phyloP scores from a whole-genome alignment of 2,888 invertebrate species.

The Ochropleura plecta region DNA sequence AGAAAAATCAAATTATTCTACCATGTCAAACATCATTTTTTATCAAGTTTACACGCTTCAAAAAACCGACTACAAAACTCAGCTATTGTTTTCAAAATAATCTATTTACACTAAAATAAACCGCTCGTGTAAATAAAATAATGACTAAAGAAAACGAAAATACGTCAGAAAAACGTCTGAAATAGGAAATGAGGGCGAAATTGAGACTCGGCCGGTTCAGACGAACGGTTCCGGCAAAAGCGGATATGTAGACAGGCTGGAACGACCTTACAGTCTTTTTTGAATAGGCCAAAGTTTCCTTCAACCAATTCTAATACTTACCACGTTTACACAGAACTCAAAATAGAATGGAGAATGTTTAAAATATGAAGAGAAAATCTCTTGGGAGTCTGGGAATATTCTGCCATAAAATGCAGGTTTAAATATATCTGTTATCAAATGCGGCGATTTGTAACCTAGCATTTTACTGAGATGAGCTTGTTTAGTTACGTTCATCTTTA shows the following conservation, averaged over 20 bases:
- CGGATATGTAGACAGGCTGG: constrained; percentile 71
- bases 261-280: constrained; percentile 63
- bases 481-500: not conserved
- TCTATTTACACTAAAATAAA: constrained; percentile 62
- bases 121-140: constrained; percentile 47
- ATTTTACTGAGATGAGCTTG: constrained; percentile 9
- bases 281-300: constrained; percentile 43
- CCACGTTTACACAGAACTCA: constrained; percentile 19
- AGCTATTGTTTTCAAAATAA: constrained; percentile 60
- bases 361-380: constrained; percentile 36
- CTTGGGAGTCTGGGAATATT: constrained; percentile 38
- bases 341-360: constrained; percentile 13
- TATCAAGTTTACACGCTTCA: constrained; percentile 49
- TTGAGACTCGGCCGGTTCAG: constrained; percentile 69
- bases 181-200: constrained; percentile 73
- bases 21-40: constrained; percentile 36
- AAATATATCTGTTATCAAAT: constrained; percentile 44
- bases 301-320: constrained; percentile 41
- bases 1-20: not conserved
- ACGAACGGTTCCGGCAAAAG: constrained; percentile 67
- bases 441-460: constrained; percentile 31
- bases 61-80: constrained; percentile 21
- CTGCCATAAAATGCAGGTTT: constrained; percentile 50
- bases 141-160: constrained; percentile 58
- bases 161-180: constrained; percentile 55